Percentiles rank a stretch among this genome's conserved stretches.
These are phyloP conservation scores for Cyclargus thomasi DNA, from an alignment of 1,140 invertebrate genomes.

Conservation along the genomic window DNA sequence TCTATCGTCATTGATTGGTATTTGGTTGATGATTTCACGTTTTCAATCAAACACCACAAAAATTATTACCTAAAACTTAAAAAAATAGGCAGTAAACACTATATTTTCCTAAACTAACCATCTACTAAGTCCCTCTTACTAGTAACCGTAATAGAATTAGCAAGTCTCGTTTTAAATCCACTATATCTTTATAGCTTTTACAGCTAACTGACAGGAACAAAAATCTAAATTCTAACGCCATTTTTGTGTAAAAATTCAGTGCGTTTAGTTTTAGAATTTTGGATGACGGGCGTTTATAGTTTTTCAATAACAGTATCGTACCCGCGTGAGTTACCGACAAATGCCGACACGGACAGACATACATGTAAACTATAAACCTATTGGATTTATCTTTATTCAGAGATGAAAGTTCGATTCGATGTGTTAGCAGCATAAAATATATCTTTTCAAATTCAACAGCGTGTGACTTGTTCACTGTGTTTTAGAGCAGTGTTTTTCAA, in stretches of 20 bases:
- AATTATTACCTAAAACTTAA: too few relatives aligned
- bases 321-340: constrained; percentile 59
- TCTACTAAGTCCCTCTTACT: too few relatives aligned
- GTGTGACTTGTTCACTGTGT: not conserved
- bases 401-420: not conserved
- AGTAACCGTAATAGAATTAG: too few relatives aligned
- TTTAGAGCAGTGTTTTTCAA: not conserved
- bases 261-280: not conserved
- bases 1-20: too few relatives aligned
- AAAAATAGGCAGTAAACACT: too few relatives aligned
- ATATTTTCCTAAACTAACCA: too few relatives aligned
- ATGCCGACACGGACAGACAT: constrained; percentile 54
- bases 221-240: not conserved
- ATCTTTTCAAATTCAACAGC: not conserved
- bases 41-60: too few relatives aligned
- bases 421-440: not conserved
- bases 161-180: too few relatives aligned
- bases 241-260: not conserved
- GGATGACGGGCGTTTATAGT: constrained; percentile 11
- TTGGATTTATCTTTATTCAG: constrained; percentile 47
- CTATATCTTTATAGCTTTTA: not conserved
- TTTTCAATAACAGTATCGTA: constrained; percentile 57
- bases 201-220: not conserved
- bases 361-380: constrained; percentile 44
- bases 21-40: too few relatives aligned